phyloP scores from a whole-genome alignment of 2,113 vertebrate species.

The Lates calcarifer region DNA sequence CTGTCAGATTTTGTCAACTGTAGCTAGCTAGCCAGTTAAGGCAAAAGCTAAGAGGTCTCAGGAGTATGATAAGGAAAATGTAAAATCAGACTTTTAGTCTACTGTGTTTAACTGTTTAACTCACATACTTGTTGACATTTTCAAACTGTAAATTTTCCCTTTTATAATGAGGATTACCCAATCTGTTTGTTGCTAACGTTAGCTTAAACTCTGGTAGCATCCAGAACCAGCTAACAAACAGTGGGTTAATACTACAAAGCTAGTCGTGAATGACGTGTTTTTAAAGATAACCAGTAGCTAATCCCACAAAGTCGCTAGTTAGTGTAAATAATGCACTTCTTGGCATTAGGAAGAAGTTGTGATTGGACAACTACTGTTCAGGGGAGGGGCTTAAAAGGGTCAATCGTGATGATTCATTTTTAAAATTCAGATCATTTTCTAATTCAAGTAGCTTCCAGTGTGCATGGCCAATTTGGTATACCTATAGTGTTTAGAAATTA shows the following conservation, averaged over 20 bases:
- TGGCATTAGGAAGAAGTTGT: not conserved
- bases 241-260: not conserved
- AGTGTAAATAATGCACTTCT: not conserved
- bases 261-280: not conserved
- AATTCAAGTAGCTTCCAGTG: constrained; percentile 33
- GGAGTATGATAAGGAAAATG: too few relatives aligned
- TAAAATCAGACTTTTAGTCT: too few relatives aligned
- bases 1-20: too few relatives aligned
- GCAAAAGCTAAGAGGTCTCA: too few relatives aligned
- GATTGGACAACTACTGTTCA: not conserved
- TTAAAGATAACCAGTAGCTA: too few relatives aligned
- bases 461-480: not conserved
- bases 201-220: too few relatives aligned
- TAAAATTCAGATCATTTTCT: not conserved
- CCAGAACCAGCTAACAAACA: too few relatives aligned
- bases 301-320: not conserved
- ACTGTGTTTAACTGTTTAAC: too few relatives aligned
- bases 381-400: constrained; percentile 20
- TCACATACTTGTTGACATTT: too few relatives aligned
- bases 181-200: too few relatives aligned
- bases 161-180: not conserved
- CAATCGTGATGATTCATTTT: not conserved
- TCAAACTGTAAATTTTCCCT: not conserved
- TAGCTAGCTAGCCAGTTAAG: too few relatives aligned
- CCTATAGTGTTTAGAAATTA: not conserved